A percentile compares a stretch with the other conserved stretches of the same genome.
These are phyloP conservation scores for Stichodactyla mertensii DNA, from an alignment of 64 coral and sea anemone species.

Conservation along the genomic window DNA sequence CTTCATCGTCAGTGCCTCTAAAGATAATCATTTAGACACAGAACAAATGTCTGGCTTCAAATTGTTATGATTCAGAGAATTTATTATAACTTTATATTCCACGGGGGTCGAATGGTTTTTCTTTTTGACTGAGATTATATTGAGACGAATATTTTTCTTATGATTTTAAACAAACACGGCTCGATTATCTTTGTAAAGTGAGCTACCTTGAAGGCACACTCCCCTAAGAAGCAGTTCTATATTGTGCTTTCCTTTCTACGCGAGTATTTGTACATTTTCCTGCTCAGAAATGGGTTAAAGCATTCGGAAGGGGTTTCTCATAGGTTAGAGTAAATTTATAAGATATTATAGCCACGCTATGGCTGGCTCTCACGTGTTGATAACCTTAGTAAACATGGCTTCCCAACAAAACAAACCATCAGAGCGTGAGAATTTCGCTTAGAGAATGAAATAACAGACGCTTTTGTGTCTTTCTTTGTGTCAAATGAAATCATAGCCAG, in stretches of 20 bases:
- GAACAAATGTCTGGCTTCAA: not conserved
- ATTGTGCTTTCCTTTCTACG: not conserved
- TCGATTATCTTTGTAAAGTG: not conserved
- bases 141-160: not conserved
- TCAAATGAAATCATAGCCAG: not conserved
- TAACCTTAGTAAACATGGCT: not conserved
- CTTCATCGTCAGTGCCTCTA: not conserved
- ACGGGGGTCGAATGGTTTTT: not conserved
- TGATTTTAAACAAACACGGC: not conserved
- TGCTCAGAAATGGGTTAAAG: not conserved
- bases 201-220: not conserved
- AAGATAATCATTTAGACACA: not conserved
- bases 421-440: not conserved
- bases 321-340: not conserved
- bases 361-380: not conserved
- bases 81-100: not conserved
- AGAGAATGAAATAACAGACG: not conserved
- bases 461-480: constrained; percentile 5
- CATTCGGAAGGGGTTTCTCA: not conserved
- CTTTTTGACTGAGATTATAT: not conserved
- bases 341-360: not conserved
- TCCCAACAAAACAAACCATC: constrained; percentile 1
- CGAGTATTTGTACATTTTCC: not conserved
- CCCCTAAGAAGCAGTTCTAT: not conserved
- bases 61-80: not conserved